phyloP scores from a whole-genome alignment of 2,888 invertebrate species.

The Masnerella sp. region DNA sequence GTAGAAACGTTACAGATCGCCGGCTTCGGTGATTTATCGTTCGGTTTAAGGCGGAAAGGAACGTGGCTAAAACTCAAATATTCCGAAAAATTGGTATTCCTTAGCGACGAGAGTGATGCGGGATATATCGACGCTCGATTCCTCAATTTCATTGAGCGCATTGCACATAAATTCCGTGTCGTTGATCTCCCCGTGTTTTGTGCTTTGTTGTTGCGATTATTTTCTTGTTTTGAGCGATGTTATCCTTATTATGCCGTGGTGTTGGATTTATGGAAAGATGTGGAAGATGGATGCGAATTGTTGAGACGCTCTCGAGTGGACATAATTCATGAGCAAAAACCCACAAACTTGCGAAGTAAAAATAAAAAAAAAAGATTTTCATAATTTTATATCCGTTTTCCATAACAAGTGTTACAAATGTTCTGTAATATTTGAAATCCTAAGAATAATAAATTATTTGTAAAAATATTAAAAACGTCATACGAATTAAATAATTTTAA shows the following conservation, averaged over 20 bases:
- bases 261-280: conserved; percentile 33
- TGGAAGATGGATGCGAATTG: conserved; percentile 34
- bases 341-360: too few species aligned
- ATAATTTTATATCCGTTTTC: too few species aligned
- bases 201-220: conserved; percentile 36
- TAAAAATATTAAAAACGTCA: too few species aligned
- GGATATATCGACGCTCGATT: conserved; percentile 42
- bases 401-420: too few species aligned
- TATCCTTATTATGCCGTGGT: conserved; percentile 34
- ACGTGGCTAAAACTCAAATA: conserved; percentile 42
- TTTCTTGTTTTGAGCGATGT: conserved; percentile 36
- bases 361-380: too few species aligned
- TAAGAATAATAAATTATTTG: too few species aligned
- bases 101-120: conserved; percentile 41
- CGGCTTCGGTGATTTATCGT: conserved; percentile 65
- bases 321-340: conserved; percentile 47
- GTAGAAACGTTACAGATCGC: conserved; percentile 60
- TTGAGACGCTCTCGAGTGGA: conserved; percentile 31
- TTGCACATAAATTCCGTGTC: conserved; percentile 34
- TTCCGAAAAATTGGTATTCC: conserved; percentile 48
- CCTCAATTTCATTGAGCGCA: conserved; percentile 41
- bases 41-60: conserved; percentile 39
- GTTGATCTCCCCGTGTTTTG: conserved; percentile 37
- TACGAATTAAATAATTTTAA: too few species aligned
- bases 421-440: too few species aligned